phyloP scores from a whole-genome alignment of 2,113 vertebrate species.

The Semicossyphus pulcher region DNA sequence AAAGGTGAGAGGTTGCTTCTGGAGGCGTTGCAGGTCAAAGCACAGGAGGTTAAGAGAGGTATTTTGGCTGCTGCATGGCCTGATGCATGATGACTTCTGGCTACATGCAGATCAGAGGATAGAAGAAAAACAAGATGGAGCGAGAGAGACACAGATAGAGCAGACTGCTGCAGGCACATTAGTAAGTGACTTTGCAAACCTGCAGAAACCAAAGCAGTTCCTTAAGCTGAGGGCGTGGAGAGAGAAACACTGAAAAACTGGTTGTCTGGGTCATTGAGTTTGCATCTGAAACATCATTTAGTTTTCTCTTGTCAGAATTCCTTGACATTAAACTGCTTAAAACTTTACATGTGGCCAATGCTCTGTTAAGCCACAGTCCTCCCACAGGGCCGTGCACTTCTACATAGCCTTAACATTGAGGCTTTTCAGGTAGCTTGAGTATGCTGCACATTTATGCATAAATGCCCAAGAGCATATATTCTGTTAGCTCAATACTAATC shows the following conservation, averaged over 20 bases:
- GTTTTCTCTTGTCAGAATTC: background rate
- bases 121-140: slow-evolving; percentile 12
- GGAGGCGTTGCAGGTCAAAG: slow-evolving; percentile 1
- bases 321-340: background rate
- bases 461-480: too few relatives aligned
- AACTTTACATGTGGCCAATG: background rate
- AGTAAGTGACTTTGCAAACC: background rate
- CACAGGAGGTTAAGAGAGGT: background rate
- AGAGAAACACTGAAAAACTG: slow-evolving; percentile 19
- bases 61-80: slow-evolving; percentile 11
- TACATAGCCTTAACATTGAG: too few relatives aligned
- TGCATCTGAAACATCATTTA: slow-evolving; percentile 1
- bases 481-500: too few relatives aligned
- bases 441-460: too few relatives aligned
- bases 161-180: slow-evolving; percentile 23
- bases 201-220: slow-evolving; percentile 19
- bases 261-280: slow-evolving; percentile 39
- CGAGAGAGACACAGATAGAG: background rate
- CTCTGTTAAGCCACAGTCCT: too few relatives aligned
- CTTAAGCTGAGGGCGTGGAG: slow-evolving; percentile 5
- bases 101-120: slow-evolving; percentile 14
- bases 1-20: slow-evolving; percentile 16
- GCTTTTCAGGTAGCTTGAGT: too few relatives aligned
- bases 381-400: too few relatives aligned
- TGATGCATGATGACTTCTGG: slow-evolving; percentile 25